Percentiles rank a stretch among this genome's conserved stretches.
Evolutionary conservation across 2,113 vertebrate genomes (phyloP).

Genomic region (Psephotus haematonotus): DNA sequence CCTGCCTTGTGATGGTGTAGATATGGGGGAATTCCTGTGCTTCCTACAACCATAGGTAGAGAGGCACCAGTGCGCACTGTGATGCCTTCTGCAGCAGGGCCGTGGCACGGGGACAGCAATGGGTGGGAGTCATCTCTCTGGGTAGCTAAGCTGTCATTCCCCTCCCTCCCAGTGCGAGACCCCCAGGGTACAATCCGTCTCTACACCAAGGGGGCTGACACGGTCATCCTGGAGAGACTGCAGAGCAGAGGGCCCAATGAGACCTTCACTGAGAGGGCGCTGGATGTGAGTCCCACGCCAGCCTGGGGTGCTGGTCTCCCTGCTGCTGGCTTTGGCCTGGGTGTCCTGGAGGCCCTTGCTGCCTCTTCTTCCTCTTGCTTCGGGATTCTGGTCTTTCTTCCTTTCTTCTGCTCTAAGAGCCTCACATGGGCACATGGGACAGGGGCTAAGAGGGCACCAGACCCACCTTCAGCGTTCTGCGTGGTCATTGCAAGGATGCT

Average conservation of each 20-base stretch:
- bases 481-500: neutral
- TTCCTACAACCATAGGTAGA: neutral
- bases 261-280: constrained; percentile 72
- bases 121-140: neutral
- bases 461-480: neutral
- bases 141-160: neutral
- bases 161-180: constrained; percentile 78
- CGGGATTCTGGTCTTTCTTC: neutral
- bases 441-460: neutral
- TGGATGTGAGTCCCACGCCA: constrained; percentile 78
- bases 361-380: neutral
- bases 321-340: neutral
- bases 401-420: neutral
- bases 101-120: fast-evolving
- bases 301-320: neutral
- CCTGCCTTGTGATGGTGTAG: neutral
- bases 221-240: constrained; percentile 84
- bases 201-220: constrained; percentile 94
- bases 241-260: constrained; percentile 49
- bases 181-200: constrained; percentile 87
- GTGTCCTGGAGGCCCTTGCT: neutral
- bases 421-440: neutral
- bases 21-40: neutral
- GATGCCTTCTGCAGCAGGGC: neutral
- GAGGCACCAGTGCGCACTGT: fast-evolving